Percentiles rank a stretch among this genome's conserved stretches.
These are phyloP conservation scores for Zaprionus lachaisei DNA, from an alignment of 1,140 invertebrate genomes.

Conservation along the genomic window DNA sequence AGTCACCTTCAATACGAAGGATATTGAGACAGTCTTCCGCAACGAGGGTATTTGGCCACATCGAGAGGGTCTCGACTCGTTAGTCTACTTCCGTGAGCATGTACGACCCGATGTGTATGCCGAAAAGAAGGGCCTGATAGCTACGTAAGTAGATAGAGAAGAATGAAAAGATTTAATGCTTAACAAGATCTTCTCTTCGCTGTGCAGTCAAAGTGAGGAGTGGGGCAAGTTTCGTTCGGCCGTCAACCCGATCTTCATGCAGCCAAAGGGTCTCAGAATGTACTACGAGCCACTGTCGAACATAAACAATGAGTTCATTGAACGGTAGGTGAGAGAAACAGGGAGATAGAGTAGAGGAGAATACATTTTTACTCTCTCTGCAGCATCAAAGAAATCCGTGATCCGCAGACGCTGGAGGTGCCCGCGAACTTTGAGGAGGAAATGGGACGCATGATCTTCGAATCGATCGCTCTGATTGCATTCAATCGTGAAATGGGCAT, in stretches of 20 bases:
- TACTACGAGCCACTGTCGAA: slow-evolving; percentile 64
- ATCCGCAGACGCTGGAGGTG: slow-evolving; percentile 51
- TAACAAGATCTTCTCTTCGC: background rate
- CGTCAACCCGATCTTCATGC: slow-evolving; percentile 73
- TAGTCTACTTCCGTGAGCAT: slow-evolving; percentile 57
- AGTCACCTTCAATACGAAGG: slow-evolving; percentile 56
- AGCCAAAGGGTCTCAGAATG: slow-evolving; percentile 55
- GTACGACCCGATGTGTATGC: slow-evolving; percentile 48
- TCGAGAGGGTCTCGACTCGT: slow-evolving; percentile 57
- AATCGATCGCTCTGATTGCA: slow-evolving; percentile 39
- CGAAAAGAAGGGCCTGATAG: slow-evolving; percentile 43
- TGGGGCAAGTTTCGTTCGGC: slow-evolving; percentile 62
- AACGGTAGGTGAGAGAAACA: slow-evolving; percentile 44
- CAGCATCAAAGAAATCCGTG: slow-evolving; percentile 62
- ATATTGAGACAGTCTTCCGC: slow-evolving; percentile 69
- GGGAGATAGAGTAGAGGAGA: background rate
- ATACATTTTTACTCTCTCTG: background rate
- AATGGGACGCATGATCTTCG: slow-evolving; percentile 43
- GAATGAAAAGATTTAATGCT: background rate
- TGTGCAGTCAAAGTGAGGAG: slow-evolving; percentile 47
- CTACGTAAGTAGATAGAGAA: slow-evolving; percentile 41
- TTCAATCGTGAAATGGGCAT: slow-evolving; percentile 55
- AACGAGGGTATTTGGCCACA: slow-evolving; percentile 77
- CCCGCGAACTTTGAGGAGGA: slow-evolving; percentile 47
- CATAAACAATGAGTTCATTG: slow-evolving; percentile 73